phyloP scores from a whole-genome alignment of 2,888 invertebrate species.

The Tiphia femorata region DNA sequence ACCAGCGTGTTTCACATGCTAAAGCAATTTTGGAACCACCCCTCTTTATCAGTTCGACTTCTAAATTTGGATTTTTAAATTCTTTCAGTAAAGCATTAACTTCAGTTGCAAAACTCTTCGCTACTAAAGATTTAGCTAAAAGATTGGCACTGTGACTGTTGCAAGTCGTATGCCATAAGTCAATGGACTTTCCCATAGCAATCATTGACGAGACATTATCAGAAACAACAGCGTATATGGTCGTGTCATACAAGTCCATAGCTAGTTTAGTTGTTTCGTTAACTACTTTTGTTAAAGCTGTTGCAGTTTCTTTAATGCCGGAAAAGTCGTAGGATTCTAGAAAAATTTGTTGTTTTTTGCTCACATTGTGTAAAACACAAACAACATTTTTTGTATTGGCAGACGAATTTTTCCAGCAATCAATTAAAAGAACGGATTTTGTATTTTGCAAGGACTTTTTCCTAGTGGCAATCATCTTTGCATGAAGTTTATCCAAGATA shows the following conservation, averaged over 20 bases:
- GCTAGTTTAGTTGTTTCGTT: constrained; percentile 24
- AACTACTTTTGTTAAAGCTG: constrained; percentile 13
- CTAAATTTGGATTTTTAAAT: constrained; percentile 15
- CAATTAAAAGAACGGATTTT: no score
- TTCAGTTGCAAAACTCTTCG: neutral
- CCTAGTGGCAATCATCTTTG: no score
- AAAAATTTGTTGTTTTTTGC: constrained; percentile 23
- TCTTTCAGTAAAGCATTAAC: neutral
- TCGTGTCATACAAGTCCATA: neutral
- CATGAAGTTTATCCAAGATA: no score
- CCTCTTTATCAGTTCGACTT: constrained; percentile 19
- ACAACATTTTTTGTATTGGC: constrained; percentile 14
- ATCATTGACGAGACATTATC: constrained; percentile 2
- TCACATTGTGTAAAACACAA: constrained; percentile 14
- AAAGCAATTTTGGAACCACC: constrained; percentile 24
- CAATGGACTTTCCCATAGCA: neutral
- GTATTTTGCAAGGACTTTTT: no score
- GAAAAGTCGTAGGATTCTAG: constrained; percentile 34
- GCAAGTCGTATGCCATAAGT: neutral
- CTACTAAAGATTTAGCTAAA: neutral
- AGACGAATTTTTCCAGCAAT: constrained; percentile 29
- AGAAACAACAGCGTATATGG: neutral
- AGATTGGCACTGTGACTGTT: constrained; percentile 1
- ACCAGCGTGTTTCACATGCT: constrained; percentile 24
- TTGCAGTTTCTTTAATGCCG: constrained; percentile 24